Evolutionary conservation across 2,888 invertebrate genomes (phyloP), one percentile per base, ranked within the genome.

Genomic region (Phymatocera aterrima): DNA sequence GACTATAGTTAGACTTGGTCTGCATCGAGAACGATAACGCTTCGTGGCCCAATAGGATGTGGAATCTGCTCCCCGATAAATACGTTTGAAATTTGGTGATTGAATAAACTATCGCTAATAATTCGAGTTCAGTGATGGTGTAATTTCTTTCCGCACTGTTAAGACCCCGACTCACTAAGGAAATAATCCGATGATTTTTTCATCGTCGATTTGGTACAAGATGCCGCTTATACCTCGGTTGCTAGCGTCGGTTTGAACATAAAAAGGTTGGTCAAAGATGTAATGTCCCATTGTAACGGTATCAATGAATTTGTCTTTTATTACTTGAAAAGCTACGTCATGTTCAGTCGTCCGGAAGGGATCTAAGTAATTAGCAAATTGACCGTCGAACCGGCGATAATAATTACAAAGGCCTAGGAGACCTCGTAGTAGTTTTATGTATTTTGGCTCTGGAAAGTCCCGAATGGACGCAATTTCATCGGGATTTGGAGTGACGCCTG

Each of bases 231-330:
- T 46, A 6, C 46, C 46, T 15, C 46, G 46, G 12, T 46, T 2
- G 12, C 46, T 46, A 15, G 46, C 12, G 15, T 46, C 46, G 12
- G 46, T 46, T 46, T 46, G 46, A 15, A 46, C 46, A 46, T 10
- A 46, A 12, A 46, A 46, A 12, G 12, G 6, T 46, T 12, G 10
- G 15, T n/a, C 51, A 4, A 40, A 31, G 21, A 51, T 15, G 12
- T 61, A 78, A n/a, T 68, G 75, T 18, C 60, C n/a, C 34, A 68
- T 51, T 31, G n/a, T 75, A n/a, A 46, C 34, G 12, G 34, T 15
- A 60, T 77, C 40, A 6, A 43, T 48, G 60, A 78, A 78, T n/a
- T 46, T 3, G 4, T 70, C 24, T 72, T 78, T 78, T n/a, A 80
- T 4, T n/a, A 15, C 18, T 51, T 51, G n/a, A 18, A 51, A 51